Evolutionary conservation across 2,113 vertebrate genomes (phyloP).

Genomic region (Austrofundulus limnaeus): DNA sequence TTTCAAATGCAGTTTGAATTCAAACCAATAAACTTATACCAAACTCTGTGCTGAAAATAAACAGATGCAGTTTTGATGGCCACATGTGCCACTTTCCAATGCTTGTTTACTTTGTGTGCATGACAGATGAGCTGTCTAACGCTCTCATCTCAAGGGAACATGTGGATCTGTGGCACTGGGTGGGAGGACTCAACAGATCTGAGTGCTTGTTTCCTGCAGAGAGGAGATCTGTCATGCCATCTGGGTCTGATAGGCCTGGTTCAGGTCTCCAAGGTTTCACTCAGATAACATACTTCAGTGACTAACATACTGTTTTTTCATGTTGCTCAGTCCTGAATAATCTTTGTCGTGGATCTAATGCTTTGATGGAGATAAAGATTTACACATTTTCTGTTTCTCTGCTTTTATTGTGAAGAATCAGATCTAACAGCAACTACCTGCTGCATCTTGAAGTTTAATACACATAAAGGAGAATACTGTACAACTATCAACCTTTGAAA

Average conservation of each 20-base stretch:
- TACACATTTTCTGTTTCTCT: no score
- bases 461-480: not conserved
- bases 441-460: not conserved
- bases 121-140: conserved; percentile 18
- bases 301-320: not conserved
- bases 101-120: not conserved
- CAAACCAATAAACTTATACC: not conserved
- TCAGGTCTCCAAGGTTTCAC: not conserved
- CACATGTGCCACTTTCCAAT: not conserved
- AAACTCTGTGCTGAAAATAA: not conserved
- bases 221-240: conserved; percentile 20
- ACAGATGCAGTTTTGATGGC: not conserved
- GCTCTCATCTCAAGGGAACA: not conserved
- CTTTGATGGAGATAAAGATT: no score
- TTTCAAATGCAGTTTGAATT: no score
- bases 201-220: not conserved
- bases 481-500: conserved; percentile 18
- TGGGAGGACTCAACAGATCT: conserved; percentile 21
- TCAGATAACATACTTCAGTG: conserved; percentile 3
- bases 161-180: not conserved
- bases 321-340: not conserved
- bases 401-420: no score
- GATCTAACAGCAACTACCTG: no score
- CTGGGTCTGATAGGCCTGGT: conserved; percentile 5
- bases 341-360: not conserved